Percentiles rank a stretch among this genome's conserved stretches.
Evolutionary conservation across 2,888 invertebrate species (phyloP).

Genomic region (Apodemia zela): DNA sequence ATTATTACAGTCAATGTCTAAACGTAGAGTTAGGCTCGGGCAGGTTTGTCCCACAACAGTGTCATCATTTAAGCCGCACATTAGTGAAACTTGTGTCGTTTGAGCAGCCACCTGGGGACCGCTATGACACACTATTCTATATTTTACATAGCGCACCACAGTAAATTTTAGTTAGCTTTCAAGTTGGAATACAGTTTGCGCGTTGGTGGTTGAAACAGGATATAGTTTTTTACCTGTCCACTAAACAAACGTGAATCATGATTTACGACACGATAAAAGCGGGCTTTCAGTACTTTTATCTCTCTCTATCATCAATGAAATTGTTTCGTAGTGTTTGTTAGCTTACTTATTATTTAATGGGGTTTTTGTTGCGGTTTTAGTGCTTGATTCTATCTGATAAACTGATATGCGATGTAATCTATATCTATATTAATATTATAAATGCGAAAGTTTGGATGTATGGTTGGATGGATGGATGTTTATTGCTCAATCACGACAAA

Average conservation of each 20-base stretch:
- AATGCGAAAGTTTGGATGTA: too few relatives aligned
- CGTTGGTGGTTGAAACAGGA: constrained; percentile 13
- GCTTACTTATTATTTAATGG: constrained; percentile 6
- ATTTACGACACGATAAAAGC: constrained; percentile 28
- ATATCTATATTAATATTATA: too few relatives aligned
- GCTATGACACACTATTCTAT: constrained; percentile 58
- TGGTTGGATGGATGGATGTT: too few relatives aligned
- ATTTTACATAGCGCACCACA: constrained; percentile 61
- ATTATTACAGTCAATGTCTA: constrained; percentile 33
- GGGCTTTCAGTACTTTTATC: constrained; percentile 18
- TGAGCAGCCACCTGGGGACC: constrained; percentile 66
- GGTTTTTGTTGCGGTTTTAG: not conserved
- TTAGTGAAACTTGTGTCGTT: constrained; percentile 75
- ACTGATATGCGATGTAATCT: too few relatives aligned
- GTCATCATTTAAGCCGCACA: constrained; percentile 77
- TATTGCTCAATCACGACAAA: too few relatives aligned
- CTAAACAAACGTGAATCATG: constrained; percentile 27
- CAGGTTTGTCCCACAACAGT: constrained; percentile 53
- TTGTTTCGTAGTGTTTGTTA: constrained; percentile 10
- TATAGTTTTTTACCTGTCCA: constrained; percentile 28
- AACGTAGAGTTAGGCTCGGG: constrained; percentile 29
- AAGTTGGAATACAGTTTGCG: constrained; percentile 14
- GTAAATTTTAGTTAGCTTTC: constrained; percentile 50
- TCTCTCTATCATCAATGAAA: constrained; percentile 13
- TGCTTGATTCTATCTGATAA: too few relatives aligned